Base-by-base conservation (phyloP, 1,140 invertebrate genomes). In the Anastrepha obliqua region DNA sequence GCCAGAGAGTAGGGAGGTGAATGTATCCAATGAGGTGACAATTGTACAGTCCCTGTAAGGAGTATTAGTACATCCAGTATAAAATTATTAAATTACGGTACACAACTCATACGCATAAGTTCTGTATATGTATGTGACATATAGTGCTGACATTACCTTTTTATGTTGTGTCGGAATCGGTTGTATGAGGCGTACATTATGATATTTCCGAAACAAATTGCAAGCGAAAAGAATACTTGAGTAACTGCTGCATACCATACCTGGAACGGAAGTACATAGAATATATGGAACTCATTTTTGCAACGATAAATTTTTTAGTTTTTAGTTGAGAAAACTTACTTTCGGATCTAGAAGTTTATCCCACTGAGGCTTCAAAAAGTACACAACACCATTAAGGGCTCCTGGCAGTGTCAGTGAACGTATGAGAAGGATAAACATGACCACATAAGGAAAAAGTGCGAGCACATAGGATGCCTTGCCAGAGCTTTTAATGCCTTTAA, bases 141-240 rank as follows among this genome's bases (percentile, higher is more conserved):
- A 17, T 85, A 20, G 78, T 17, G 4, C 7, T 70, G 47, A 55
- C 11, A 55, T 91, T 96, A 96, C 90, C 95, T 95, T 90, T 97
- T 96, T 70, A 97, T 95, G 90, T 97, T 97, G 90, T 97, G 96
- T 4, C 94, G 93, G 90, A 98, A 98, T 64, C 96, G 95, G 91
- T 98, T 98, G 91, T 97, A 98, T 4, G 97, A 97, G 17, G 97
- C 95, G 81, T 97, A 97, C 94, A 97, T 97, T 29, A 97, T 95
- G 42, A 98, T 95, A 17, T 96, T 95, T n/a, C 97, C 97, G 88
- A 97, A 96, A 86, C 96, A 96, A 39, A 98, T 96, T 8, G 96
- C 97, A 97, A 65, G 96, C 20, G 92, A 93, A 87, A 93, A 93
- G 89, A 93, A 93, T n/a, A 93, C 92, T 89, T 93, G 92, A 0